Percentiles rank a stretch among this genome's conserved stretches.
Evolutionary conservation across 2,113 vertebrate genomes (phyloP).

Genomic region (Salvelinus fontinalis): DNA sequence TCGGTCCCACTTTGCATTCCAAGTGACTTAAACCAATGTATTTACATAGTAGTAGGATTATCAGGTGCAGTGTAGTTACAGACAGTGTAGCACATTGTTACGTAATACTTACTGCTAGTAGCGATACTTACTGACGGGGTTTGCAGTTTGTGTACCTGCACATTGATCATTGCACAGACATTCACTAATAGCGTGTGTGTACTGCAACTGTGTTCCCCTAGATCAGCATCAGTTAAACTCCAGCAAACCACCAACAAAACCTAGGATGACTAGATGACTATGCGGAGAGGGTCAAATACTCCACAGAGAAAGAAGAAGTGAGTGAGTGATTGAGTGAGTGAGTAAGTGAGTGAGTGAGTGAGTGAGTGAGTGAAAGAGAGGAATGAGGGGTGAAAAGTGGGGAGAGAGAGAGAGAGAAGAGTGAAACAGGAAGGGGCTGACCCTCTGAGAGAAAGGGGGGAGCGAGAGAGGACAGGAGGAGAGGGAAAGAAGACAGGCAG

Average conservation of each 20-base stretch:
- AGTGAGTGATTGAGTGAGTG: neutral
- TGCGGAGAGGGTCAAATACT: conserved; percentile 57
- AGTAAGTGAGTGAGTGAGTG: conserved; percentile 5
- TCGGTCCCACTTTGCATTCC: neutral
- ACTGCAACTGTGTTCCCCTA: neutral
- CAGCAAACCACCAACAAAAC: neutral
- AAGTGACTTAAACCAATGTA: no score
- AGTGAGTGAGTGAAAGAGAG: conserved; percentile 32
- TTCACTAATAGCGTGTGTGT: neutral
- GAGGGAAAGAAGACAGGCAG: conserved; percentile 69
- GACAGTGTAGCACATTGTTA: no score
- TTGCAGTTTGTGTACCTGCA: no score
- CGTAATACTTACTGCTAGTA: no score
- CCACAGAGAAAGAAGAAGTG: conserved; percentile 11
- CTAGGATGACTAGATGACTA: neutral
- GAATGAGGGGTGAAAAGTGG: conserved; percentile 64
- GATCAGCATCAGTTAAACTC: neutral
- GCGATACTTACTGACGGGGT: no score
- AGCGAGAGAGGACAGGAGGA: conserved; percentile 44
- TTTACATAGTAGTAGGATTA: no score
- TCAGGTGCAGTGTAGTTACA: no score
- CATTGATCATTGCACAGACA: no score
- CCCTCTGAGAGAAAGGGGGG: conserved; percentile 47
- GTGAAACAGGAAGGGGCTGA: conserved; percentile 57
- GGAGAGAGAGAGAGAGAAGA: neutral